Percentiles rank a stretch among this genome's conserved stretches.
These are phyloP conservation scores for Andrena flavipes DNA, from an alignment of 2,888 invertebrate genomes.

Conservation along the genomic window DNA sequence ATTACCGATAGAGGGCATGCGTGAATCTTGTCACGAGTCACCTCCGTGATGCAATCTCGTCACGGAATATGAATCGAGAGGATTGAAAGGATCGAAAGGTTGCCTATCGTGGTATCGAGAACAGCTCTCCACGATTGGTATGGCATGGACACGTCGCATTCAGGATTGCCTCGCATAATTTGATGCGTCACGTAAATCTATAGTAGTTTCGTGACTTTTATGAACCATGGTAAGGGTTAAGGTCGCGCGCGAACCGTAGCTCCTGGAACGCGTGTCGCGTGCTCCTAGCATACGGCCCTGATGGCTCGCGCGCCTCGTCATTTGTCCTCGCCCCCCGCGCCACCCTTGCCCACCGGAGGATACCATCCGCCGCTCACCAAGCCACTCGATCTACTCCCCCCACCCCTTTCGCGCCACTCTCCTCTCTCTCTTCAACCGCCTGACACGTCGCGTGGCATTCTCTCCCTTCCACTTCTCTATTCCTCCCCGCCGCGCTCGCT, in stretches of 20 bases:
- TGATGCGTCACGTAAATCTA: background rate
- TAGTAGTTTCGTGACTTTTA: constrained; percentile 16
- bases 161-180: background rate
- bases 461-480: constrained; percentile 57
- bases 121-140: background rate
- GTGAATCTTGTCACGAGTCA: no score
- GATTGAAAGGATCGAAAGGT: background rate
- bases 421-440: constrained; percentile 55
- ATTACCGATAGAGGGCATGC: background rate
- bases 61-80: constrained; percentile 4
- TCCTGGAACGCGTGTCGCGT: constrained; percentile 67
- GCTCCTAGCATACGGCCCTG: constrained; percentile 72
- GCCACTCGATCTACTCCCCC: constrained; percentile 61
- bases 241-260: constrained; percentile 36
- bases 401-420: constrained; percentile 38
- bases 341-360: constrained; percentile 24
- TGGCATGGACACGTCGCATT: background rate
- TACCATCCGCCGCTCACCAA: constrained; percentile 44
- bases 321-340: constrained; percentile 67
- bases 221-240: constrained; percentile 47
- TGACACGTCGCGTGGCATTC: constrained; percentile 63
- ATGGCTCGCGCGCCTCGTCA: constrained; percentile 72
- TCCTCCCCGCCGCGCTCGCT: background rate
- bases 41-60: no score
- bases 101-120: no score